A percentile compares a stretch with the other conserved stretches of the same genome.
These are phyloP conservation scores for Acanthacorydalis orientalis DNA, from an alignment of 2,888 invertebrate genomes.

Conservation along the genomic window DNA sequence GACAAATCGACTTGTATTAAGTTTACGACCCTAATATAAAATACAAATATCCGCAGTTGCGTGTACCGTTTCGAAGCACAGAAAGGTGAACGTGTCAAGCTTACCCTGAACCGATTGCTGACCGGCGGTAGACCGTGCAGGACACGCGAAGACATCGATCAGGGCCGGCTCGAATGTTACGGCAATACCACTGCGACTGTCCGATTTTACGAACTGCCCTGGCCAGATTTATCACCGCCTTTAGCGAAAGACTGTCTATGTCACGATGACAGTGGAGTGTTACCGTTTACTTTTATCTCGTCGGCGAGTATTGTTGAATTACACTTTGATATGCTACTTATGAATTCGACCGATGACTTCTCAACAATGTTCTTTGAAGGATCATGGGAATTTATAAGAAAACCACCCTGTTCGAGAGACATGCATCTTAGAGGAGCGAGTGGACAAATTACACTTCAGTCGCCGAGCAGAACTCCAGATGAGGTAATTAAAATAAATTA, in stretches of 20 bases:
- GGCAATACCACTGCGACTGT: slow-evolving; percentile 53
- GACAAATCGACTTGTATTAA: no score
- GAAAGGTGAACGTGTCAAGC: slow-evolving; percentile 60
- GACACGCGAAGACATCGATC: slow-evolving; percentile 43
- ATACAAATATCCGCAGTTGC: slow-evolving; percentile 39
- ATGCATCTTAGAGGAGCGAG: slow-evolving; percentile 57
- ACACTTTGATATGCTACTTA: slow-evolving; percentile 62
- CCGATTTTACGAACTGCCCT: slow-evolving; percentile 60
- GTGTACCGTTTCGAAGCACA: slow-evolving; percentile 76
- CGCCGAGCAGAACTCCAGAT: slow-evolving; percentile 31
- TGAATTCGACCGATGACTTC: slow-evolving; percentile 76
- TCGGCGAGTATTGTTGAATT: slow-evolving; percentile 61
- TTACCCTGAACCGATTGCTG: slow-evolving; percentile 55
- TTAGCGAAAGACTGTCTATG: slow-evolving; percentile 68
- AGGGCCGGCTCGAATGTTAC: slow-evolving; percentile 51
- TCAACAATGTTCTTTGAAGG: slow-evolving; percentile 72
- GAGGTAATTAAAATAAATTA: slow-evolving; percentile 24
- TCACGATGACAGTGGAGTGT: slow-evolving; percentile 32
- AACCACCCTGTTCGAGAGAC: slow-evolving; percentile 49
- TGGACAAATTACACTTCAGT: slow-evolving; percentile 51
- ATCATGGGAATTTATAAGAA: slow-evolving; percentile 61
- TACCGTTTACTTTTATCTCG: slow-evolving; percentile 62
- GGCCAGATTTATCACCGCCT: slow-evolving; percentile 44
- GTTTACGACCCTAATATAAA: no score
- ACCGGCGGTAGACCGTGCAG: slow-evolving; percentile 33